A percentile compares a stretch with the other conserved stretches of the same genome.
These are phyloP conservation scores for Sepioteuthis lessoniana DNA, from an alignment of 2,888 invertebrate genomes.

Conservation along the genomic window DNA sequence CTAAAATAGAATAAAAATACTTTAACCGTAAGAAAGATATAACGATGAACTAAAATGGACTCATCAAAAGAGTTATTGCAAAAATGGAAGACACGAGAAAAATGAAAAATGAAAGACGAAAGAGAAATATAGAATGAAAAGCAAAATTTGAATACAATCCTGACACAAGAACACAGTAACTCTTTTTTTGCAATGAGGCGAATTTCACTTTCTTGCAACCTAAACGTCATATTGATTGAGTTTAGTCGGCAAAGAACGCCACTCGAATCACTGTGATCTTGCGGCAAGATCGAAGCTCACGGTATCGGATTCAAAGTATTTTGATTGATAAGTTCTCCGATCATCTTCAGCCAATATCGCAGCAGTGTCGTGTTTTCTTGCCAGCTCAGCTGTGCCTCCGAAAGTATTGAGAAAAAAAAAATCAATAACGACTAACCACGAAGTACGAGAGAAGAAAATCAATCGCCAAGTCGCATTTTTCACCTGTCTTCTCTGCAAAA, in stretches of 20 bases:
- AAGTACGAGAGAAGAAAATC: not conserved
- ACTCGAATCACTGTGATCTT: not conserved
- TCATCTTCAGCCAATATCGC: not conserved
- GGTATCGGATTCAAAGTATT: conserved; percentile 20
- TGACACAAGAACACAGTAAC: not conserved
- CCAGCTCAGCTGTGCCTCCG: not conserved
- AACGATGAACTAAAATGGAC: not conserved
- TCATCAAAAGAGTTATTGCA: not conserved
- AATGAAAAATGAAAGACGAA: no score
- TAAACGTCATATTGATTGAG: not conserved
- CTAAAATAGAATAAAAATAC: no score
- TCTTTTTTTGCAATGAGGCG: not conserved
- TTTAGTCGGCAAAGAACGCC: not conserved
- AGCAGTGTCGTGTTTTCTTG: not conserved
- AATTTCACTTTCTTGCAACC: not conserved
- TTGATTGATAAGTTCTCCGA: conserved; percentile 23
- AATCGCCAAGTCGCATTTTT: conserved; percentile 18
- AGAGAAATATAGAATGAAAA: not conserved
- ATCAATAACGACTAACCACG: not conserved
- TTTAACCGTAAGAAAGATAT: not conserved
- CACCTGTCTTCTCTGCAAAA: not conserved
- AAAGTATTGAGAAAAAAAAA: not conserved
- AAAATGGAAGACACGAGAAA: not conserved
- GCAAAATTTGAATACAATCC: not conserved
- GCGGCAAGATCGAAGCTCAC: not conserved